Evolutionary conservation across 2,797 vertebrate species (phyloP).

Genomic region (Ceyx erithaca): DNA sequence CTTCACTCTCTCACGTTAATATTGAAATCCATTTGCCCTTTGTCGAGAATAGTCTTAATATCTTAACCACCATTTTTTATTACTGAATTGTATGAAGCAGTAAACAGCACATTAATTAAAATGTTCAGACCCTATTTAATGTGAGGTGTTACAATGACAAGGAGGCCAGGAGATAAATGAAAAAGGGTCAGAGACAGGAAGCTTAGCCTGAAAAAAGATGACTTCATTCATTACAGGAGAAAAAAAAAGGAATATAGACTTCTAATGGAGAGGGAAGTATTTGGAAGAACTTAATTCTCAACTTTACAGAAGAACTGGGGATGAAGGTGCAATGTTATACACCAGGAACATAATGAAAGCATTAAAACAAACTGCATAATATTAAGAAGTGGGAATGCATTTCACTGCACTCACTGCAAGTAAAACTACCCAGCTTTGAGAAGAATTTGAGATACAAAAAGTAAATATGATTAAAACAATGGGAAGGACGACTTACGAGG

Average conservation of each 20-base stretch:
- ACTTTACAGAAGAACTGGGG: neutral
- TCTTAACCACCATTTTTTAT: conserved; percentile 15
- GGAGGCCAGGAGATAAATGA: neutral
- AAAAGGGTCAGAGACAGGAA: conserved; percentile 2
- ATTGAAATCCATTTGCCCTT: conserved; percentile 42
- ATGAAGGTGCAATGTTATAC: neutral
- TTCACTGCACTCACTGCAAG: neutral
- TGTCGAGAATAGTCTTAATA: conserved; percentile 55
- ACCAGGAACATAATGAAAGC: neutral
- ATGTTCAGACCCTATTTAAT: conserved; percentile 43
- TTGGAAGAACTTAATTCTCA: neutral
- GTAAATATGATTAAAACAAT: neutral
- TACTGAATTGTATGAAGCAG: conserved; percentile 15
- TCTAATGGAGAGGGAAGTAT: neutral
- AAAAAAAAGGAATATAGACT: neutral
- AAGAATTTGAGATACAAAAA: neutral
- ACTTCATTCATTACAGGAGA: neutral
- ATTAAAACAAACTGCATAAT: neutral
- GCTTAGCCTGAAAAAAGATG: neutral
- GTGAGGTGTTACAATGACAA: neutral
- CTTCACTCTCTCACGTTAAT: neutral
- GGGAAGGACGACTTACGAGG: neutral
- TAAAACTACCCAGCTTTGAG: neutral
- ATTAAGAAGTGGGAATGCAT: neutral
- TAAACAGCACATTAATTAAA: conserved; percentile 64